Percentiles rank a stretch among this genome's conserved stretches.
Conservation (phyloP, 2,113 vertebrate species). For the Ciconia boyciana region DNA sequence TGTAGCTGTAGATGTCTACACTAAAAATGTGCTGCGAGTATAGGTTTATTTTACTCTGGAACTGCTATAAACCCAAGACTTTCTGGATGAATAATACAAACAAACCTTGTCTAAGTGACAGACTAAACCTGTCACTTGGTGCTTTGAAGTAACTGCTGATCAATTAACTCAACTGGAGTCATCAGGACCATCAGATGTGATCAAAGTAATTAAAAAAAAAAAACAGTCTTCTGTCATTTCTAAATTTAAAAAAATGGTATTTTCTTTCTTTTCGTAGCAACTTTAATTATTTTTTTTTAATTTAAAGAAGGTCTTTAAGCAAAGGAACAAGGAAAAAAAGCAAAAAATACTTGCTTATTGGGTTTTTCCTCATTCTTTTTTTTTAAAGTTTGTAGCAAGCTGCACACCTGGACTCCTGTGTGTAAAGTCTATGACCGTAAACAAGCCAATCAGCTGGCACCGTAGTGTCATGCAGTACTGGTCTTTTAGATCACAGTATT, state of each 20-base stretch:
- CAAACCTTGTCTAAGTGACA: not conserved
- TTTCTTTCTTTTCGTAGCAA: not conserved
- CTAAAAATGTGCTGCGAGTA: not conserved
- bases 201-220: not conserved
- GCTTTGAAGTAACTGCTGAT: not conserved
- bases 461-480: not conserved
- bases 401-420: not conserved
- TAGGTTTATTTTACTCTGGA: not conserved
- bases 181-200: not conserved
- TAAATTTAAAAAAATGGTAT: accelerated
- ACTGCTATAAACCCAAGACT: not conserved
- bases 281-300: not conserved
- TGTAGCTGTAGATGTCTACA: not conserved
- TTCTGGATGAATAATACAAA: not conserved
- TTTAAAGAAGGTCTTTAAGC: not conserved
- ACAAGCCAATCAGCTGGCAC: not conserved
- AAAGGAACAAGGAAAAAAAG: not conserved
- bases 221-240: not conserved
- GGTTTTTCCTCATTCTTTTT: not conserved
- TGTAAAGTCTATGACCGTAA: not conserved
- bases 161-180: not conserved
- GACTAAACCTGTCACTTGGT: not conserved
- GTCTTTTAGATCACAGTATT: not conserved
- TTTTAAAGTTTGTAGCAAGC: not conserved
- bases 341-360: not conserved